Evolutionary conservation across 2,113 vertebrate species (phyloP), one percentile per base, ranked within the genome.

Genomic region (Chlorodrepanis virens): DNA sequence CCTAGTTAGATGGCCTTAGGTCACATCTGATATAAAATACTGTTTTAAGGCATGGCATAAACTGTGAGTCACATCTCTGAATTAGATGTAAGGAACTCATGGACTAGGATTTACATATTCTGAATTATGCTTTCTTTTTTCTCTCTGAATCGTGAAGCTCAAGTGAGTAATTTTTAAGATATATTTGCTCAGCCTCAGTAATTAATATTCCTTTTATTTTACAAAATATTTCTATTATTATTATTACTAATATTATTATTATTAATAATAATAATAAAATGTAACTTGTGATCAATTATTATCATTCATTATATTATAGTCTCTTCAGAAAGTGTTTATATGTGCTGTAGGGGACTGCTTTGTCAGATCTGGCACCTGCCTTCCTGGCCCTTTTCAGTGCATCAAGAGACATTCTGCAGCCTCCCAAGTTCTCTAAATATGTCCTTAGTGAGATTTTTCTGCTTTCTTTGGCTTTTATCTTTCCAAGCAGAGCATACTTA

Each of bases 21-120:
- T 60, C 8, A 6, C 33, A 71, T 11, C 22, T 0, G 0, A 10
- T 60, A 63, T 1, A 72, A 25, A 72, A 40, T 25, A 53, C 7
- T 52, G 11, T 45, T 63, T 44, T 68, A 83, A 75, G 52, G 25
- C 49, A 37, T 6, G 16, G 56, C 53, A 70, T 86, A 60, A 31
- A 22, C 0, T 18, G 25, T 12, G 45, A 78, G 11, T 50, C 39
- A 14, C 70, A 33, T 31, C 28, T 63, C 67, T 77, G 14, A 71
- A 60, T 40, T 40, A 40, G 5, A 33, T 83, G 7, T 45, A 57
- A 80, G 20, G 25, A 4, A 65, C 31, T 71, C 65, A 65, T 16
- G 54, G 14, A 15, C 22, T 39, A 53, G 3, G 3, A 65, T 14
- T 65, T 39, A 44, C 9, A 44, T 44, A 44, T 33, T 57, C n/a